Conservation (phyloP, 2,888 invertebrate species). For the Halictus quadricinctus region DNA sequence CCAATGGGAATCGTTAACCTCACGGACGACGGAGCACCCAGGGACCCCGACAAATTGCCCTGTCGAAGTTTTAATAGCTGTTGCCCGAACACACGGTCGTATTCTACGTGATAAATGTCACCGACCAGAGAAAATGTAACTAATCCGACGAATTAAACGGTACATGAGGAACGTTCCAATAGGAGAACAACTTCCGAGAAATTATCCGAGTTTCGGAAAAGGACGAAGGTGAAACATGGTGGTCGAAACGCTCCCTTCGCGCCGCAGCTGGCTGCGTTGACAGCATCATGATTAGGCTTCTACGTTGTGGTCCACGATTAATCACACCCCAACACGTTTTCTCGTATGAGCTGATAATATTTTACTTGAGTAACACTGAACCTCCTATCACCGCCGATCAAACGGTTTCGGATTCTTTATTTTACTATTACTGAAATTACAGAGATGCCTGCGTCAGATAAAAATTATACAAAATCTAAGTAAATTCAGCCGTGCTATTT, state of each 20-base stretch:
- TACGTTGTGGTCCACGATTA: neutral
- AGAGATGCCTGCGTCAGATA: no score
- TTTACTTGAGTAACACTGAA: neutral
- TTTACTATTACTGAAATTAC: no score
- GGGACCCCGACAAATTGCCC: constrained; percentile 8
- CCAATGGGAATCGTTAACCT: neutral
- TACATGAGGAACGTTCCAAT: neutral
- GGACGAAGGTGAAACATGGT: neutral
- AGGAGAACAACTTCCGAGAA: neutral
- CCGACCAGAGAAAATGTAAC: neutral
- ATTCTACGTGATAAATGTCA: neutral
- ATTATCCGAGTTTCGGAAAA: neutral
- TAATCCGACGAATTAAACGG: neutral
- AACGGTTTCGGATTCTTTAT: no score
- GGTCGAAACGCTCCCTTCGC: neutral
- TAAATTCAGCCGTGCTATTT: no score
- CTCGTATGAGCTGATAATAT: neutral
- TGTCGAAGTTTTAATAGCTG: constrained; percentile 38
- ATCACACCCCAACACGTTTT: neutral
- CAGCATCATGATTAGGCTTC: constrained; percentile 1
- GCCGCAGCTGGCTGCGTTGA: neutral
- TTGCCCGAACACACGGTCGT: neutral
- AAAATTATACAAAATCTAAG: no score
- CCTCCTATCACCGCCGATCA: no score
- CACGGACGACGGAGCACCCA: neutral